Base-by-base conservation (phyloP, 2,888 invertebrate species). In the Dexiosoma caninum region DNA sequence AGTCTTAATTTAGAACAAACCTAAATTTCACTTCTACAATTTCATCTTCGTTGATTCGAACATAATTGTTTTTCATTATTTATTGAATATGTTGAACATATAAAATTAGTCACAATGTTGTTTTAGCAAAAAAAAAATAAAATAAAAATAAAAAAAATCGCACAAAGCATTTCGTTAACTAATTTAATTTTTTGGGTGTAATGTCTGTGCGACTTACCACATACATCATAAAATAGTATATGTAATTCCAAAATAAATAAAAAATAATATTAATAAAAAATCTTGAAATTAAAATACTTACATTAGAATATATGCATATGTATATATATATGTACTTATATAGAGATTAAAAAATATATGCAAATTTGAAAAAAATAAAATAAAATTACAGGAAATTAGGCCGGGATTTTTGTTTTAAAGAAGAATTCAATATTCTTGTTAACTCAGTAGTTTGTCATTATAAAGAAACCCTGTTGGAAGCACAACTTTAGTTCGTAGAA, bases 301-400 rank as follows among this genome's bases (percentile, higher is more conserved):
- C 42, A 74, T 64, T 44, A 60, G 40, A 60, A 59, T 16, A 42
- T 12, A 60, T 44, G 16, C 42, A 51, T 37, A 55, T 19, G 53
- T 44, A 23, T 51, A 51, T 27, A 55, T 19, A 55, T 35, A 23
- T 49, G 16, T 32, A 37, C n/a, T n/a, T n/a, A n/a, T n/a, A n/a
- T 23, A 66, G 12, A 74, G 21, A 44, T 27, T 44, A 19, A 27
- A 8, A 71, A 62, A 72, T n/a, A 85, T 85, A 85, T 19, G 8
- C 46, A 70, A 75, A 32, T 67, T 71, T 55, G 14, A 40, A 62
- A 70, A 78, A 62, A 55, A n/a, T n/a, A 27, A 51, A 81, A 81
- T 81, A 81, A 81, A 81, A 81, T 81, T 81, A 87, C 88, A 88
- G 87, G 88, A 88, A 88, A 86, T 89, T 87, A 87, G 89, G 88